Base-by-base conservation (phyloP, 1,140 invertebrate genomes). In the Rhopalosiphum padi region DNA sequence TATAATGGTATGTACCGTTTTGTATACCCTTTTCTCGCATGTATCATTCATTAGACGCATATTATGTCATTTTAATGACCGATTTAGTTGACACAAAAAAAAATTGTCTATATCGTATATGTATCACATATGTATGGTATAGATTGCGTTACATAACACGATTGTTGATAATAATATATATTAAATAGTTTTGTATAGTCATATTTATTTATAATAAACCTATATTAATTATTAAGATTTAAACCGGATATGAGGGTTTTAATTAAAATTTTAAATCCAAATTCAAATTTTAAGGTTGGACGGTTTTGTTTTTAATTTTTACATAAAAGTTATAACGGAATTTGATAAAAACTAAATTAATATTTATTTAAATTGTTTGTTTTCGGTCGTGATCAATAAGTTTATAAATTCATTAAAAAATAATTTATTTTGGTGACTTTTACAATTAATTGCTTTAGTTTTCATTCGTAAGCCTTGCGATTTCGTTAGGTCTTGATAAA, bases 1-100 rank as follows among this genome's bases (percentile, higher is more conserved):
- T 30, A 48, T 90, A 90, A 68, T 68, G 55, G 41, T 41, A n/a
- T 90, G 55, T n/a, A 15, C 37, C 37, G 23, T 90, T 43, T 90
- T 90, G 55, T 60, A 77, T 77, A 43, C 25, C 25, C 55, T 90
- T 53, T 90, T 30, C 37, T 15, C 37, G 37, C 23, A 6, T 90
- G 53, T n/a, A 25, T 68, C 55, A 90, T 90, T 25, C 41, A 68
- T 90, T 41, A 90, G 8, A 68, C 1, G 37, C 37, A 41, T n/a
- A 77, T 77, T 77, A 68, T 68, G 89, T 90, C 89, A 48, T 68
- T 90, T 90, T 90, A 90, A 90, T 68, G 2, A 68, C 55, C 43
- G 51, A 90, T 35, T 6, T 30, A 48, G n/a, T 46, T 43, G 53
- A 90, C 89, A 90, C 1, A 6, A 35, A 51, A 51, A 87, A 48